Evolutionary conservation across 2,797 vertebrate species (phyloP).

Genomic region (Aphelocoma californica): DNA sequence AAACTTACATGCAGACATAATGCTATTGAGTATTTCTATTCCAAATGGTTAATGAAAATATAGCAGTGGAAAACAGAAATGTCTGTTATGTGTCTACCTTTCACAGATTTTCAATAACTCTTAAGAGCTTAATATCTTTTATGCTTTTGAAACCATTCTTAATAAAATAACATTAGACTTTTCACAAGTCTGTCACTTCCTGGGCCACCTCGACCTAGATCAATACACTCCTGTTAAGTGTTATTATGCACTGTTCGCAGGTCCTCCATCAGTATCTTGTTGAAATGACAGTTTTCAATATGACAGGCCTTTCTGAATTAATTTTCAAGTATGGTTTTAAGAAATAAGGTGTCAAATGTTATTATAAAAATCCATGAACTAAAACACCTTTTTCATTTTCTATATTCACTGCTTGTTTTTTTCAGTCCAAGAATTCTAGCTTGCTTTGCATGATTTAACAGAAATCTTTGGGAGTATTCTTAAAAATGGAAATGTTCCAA

Average conservation of each 20-base stretch:
- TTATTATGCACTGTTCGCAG: constrained; percentile 17
- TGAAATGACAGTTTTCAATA: constrained; percentile 36
- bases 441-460: not conserved
- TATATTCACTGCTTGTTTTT: not conserved
- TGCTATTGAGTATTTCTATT: not conserved
- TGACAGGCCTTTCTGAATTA: constrained; percentile 17
- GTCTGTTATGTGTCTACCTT: not conserved
- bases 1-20: not conserved
- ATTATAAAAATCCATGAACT: not conserved
- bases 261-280: not conserved
- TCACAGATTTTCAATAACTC: constrained; percentile 29
- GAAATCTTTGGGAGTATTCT: not conserved
- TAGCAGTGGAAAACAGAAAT: not conserved
- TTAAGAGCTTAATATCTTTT: constrained; percentile 9
- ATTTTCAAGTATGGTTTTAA: constrained; percentile 40
- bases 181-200: constrained; percentile 37
- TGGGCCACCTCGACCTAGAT: constrained; percentile 8
- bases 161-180: constrained; percentile 18
- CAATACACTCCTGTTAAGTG: constrained; percentile 33
- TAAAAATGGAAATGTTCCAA: not conserved
- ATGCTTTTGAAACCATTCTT: constrained; percentile 34
- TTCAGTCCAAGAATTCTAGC: not conserved
- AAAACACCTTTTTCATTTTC: not conserved
- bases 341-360: not conserved
- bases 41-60: not conserved